phyloP scores from a whole-genome alignment of 1,140 invertebrate genomes.

The Mactra quadrangularis region DNA sequence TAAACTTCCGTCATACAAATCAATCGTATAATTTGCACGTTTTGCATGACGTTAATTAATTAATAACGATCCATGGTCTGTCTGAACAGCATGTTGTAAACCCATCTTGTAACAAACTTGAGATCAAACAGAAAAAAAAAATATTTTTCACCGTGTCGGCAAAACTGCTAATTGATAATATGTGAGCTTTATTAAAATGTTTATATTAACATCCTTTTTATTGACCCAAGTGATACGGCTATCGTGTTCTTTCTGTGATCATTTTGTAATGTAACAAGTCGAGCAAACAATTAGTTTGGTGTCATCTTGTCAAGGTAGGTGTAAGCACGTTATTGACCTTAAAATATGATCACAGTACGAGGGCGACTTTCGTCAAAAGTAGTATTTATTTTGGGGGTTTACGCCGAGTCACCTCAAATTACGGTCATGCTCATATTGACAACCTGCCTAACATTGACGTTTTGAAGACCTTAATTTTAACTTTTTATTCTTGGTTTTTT shows the following conservation, averaged over 20 bases:
- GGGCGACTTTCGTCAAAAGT: too few species aligned
- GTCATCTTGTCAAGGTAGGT: slow-evolving; percentile 14
- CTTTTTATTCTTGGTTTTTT: too few species aligned
- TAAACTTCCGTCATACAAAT: too few species aligned
- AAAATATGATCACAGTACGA: too few species aligned
- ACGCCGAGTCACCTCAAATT: too few species aligned
- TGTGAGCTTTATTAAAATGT: slow-evolving; percentile 5
- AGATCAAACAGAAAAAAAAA: slow-evolving; percentile 30
- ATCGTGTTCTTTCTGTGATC: slow-evolving; percentile 3
- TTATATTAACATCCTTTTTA: not conserved
- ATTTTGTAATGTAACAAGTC: not conserved
- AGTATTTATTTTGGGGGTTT: too few species aligned
- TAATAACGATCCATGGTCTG: slow-evolving; percentile 4
- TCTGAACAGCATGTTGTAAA: slow-evolving; percentile 7
- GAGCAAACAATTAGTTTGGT: slow-evolving; percentile 12
- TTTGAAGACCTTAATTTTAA: too few species aligned
- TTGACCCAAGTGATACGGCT: too few species aligned
- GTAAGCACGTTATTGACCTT: too few species aligned
- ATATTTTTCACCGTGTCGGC: slow-evolving; percentile 37
- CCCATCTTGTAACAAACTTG: slow-evolving; percentile 15
- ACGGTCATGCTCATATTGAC: too few species aligned
- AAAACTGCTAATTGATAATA: slow-evolving; percentile 9
- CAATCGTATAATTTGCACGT: too few species aligned
- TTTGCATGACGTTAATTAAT: slow-evolving; percentile 44
- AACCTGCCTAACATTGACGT: too few species aligned